These are phyloP conservation scores for Mohoua ochrocephala DNA, from an alignment of 2,113 vertebrate genomes.

Conservation along the genomic window DNA sequence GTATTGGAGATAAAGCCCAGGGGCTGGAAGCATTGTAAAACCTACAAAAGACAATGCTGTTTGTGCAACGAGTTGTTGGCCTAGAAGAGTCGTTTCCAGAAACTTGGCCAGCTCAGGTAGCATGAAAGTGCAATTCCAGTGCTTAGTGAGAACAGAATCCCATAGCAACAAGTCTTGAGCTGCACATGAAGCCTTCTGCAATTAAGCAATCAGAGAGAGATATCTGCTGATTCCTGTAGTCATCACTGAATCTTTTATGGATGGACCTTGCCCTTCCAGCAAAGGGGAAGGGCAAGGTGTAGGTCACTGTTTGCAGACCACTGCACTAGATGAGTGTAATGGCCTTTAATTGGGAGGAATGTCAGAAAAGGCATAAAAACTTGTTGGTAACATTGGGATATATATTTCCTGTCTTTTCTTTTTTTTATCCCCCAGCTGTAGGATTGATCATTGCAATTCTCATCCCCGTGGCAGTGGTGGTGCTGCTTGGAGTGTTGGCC, in stretches of 20 bases:
- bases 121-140: background rate
- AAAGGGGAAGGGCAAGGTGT: background rate
- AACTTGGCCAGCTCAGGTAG: background rate
- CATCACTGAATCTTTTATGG: background rate
- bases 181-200: background rate
- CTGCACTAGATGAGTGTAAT: background rate
- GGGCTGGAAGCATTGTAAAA: background rate
- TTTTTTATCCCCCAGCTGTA: slow-evolving; percentile 53
- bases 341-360: background rate
- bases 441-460: slow-evolving; percentile 79
- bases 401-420: background rate
- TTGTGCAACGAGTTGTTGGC: background rate
- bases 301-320: background rate
- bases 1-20: background rate
- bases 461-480: slow-evolving; percentile 72
- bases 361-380: background rate
- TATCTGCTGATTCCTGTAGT: background rate
- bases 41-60: background rate
- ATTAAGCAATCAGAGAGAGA: background rate
- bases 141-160: background rate
- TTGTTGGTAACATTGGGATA: background rate
- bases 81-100: background rate
- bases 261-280: background rate
- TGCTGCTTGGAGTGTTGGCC: slow-evolving; percentile 69
- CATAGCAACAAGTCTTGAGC: background rate